Base-by-base conservation (phyloP, 2,113 vertebrate genomes). In the Caloenas nicobarica region DNA sequence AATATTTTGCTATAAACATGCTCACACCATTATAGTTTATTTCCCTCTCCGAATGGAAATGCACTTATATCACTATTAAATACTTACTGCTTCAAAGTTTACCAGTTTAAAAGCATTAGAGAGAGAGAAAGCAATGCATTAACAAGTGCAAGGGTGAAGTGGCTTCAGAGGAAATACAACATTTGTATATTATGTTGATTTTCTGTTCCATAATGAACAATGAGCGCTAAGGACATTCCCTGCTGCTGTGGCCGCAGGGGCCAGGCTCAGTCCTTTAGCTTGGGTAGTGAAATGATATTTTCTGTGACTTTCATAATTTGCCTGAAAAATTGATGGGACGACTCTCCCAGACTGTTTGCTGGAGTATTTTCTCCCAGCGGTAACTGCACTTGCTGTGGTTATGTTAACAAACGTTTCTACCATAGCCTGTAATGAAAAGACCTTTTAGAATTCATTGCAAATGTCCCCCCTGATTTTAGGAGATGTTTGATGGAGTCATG, bases 1-100 rank as follows among this genome's bases (percentile, higher is more conserved):
- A 73, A 73, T 82, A 96, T 86, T 93, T 82, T 48, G 25, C 9
- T 64, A 19, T 50, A 91, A 90, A 89, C 65, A 88, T 48, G 24
- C 62, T 81, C n/a, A 38, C n/a, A 44, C 69, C 53, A 9, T 86
- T 65, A 24, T 29, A 72, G n/a, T 74, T 90, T 86, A 83, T 84
- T 92, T 84, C 61, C 21, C 25, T 78, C 33, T 60, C 38, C 51
- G 86, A 56, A 88, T 84, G 72, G 82, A 86, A 84, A 16, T 46
- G 64, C 51, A 44, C 17, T 93, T 81, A 16, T 28, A 24, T 82
- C 71, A 80, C 81, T 74, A 42, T 87, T 34, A 93, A 89, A 87
- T 64, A 48, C 40, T 93, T 68, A 38, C 38, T 79, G 36, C 78
- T 90, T 73, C 66, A 34, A 77, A 73, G n/a, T 69, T 94, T 80